phyloP scores from a whole-genome alignment of 2,888 invertebrate species.

The Metacarcinus magister region DNA sequence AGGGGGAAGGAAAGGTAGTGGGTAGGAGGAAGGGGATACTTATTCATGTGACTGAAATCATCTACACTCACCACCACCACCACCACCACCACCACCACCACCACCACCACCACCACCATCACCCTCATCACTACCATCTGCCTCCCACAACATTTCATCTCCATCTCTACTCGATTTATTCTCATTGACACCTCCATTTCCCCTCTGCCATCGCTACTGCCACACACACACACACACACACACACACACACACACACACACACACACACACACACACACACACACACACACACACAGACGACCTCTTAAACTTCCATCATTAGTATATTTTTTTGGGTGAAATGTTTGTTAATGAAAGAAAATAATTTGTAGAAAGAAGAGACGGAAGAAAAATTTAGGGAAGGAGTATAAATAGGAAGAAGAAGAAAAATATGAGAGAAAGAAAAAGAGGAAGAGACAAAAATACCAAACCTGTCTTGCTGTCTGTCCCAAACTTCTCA shows the following conservation, averaged over 20 bases:
- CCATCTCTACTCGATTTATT: too few species aligned
- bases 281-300: background rate
- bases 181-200: too few species aligned
- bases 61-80: background rate
- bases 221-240: too few species aligned
- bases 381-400: background rate
- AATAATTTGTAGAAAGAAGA: background rate
- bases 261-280: too few species aligned
- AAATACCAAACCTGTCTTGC: background rate
- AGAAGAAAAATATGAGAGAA: background rate
- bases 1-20: background rate
- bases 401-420: background rate
- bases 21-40: background rate
- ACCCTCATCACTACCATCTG: background rate
- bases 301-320: background rate
- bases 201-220: too few species aligned
- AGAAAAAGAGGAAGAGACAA: background rate
- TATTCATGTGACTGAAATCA: background rate
- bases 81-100: background rate
- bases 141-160: background rate
- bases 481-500: slow-evolving; percentile 13
- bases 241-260: too few species aligned
- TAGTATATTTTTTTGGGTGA: background rate
- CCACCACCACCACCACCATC: background rate
- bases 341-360: background rate